Evolutionary conservation across 2,113 vertebrate genomes (phyloP), one percentile per base, ranked within the genome.

Genomic region (Platysternon megacephalum): DNA sequence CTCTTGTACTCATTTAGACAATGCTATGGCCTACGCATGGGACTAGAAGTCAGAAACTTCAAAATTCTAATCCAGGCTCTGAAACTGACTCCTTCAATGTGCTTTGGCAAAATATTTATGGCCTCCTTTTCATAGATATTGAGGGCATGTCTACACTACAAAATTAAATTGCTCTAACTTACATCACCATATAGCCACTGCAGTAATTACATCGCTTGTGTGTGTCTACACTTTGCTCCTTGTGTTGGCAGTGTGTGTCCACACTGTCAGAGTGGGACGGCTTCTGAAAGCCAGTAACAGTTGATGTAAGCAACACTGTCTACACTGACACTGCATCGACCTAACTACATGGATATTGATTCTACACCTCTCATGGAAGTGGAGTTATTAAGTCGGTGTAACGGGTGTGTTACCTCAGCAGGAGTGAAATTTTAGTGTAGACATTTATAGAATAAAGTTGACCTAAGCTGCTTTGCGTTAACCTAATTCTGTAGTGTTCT

Each of bases 101-200:
- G n/a, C 86, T 79, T 68, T 85, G 87, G 52, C n/a, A 87, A 89
- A 92, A 79, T 85, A 80, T 88, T 21, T 92, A 24, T 52, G 94
- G 79, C 35, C 88, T 53, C 51, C 58, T 61, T n/a, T 65, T 65
- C 32, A 65, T 7, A 65, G 61, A 65, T n/a, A 65, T 14, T 65
- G 32, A 19, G 32, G 61, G 32, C 16, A 65, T n/a, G 32, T 65
- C 14, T 65, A 65, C 32, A 19, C 13, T 65, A 65, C 61, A 65
- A 65, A n/a, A 65, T 35, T n/a, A 65, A 35, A 16, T 65, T 35
- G 14, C 32, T 35, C 32, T 65, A n/a, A 65, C 26, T n/a, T 65
- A n/a, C 11, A 17, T 17, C 16, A 13, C 32, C 32, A 65, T 19
- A 65, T 4, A 65, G 32, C 61, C 32, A 35, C 61, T 13, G 6